Evolutionary conservation across 2,797 vertebrate genomes (phyloP), one percentile per base, ranked within the genome.

Genomic region (Mallotus villosus): DNA sequence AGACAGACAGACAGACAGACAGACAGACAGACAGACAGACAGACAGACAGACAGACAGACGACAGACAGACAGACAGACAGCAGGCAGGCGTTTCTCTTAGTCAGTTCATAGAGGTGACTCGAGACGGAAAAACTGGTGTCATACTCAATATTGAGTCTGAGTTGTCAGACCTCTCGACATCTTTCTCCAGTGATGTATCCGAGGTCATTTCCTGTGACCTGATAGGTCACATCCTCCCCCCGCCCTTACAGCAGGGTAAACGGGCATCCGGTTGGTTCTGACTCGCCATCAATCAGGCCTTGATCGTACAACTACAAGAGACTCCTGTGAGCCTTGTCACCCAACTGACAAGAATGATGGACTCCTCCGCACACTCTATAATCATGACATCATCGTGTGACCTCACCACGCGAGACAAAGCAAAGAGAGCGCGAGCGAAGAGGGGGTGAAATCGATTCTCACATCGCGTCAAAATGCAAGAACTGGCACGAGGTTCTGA

Each of bases 401-500:
- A 53, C 22, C n/a, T 51, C 25, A 12, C n/a, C 21, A 49, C 34
- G 0, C 16, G 14, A 51, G 32, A 64, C 17, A 64, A 64, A 49
- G 22, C 12, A 49, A n/a, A 71, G 22, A 55, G 49, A 27, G 61
- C 34, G 29, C 3, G 29, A 32, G 29, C 29, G 29, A 1, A 53
- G 53, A 46, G 22, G 19, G 21, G 4, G 5, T 63, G 24, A 37
- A 78, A 79, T 67, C 37, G 24, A 19, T 60, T 34, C 32, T 46
- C 57, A 61, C 59, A 66, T 67, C 58, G 46, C 55, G 59, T 75
- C 63, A 74, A 61, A 79, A 79, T 71, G 76, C 53, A 72, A 82
- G 46, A 84, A 73, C n/a, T 85, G 62, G 32, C 75, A 79, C 67
- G 78, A 77, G 75, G 71, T 68, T 76, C 68, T 63, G 68, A 90